Percentiles rank a stretch among this genome's conserved stretches.
Conservation (phyloP, 2,797 vertebrate species). For the Eidolon dupreanum region DNA sequence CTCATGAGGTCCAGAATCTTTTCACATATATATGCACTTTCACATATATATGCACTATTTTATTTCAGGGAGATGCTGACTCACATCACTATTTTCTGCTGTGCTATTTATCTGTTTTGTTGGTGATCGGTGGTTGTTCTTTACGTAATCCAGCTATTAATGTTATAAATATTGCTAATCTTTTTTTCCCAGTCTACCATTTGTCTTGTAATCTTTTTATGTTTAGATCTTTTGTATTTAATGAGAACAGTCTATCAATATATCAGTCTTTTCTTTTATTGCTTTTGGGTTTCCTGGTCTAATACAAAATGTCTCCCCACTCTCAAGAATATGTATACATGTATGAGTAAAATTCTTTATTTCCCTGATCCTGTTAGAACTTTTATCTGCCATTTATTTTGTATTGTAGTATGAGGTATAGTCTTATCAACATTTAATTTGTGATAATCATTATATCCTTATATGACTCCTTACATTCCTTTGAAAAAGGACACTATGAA, state of each 20-base stretch:
- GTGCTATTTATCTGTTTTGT: conserved; percentile 40
- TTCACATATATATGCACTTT: not conserved
- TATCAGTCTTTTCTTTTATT: not conserved
- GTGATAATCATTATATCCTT: not conserved
- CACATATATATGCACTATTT: not conserved
- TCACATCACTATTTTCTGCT: not conserved
- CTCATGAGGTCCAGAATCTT: conserved; percentile 15
- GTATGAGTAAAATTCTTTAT: not conserved
- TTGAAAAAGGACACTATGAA: not conserved
- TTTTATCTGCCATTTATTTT: not conserved
- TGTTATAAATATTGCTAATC: conserved; percentile 61
- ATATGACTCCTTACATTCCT: not conserved
- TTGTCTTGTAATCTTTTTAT: conserved; percentile 32
- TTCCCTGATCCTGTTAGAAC: conserved; percentile 9
- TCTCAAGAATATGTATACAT: not conserved
- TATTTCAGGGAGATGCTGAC: conserved; percentile 18
- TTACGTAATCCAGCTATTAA: conserved; percentile 62
- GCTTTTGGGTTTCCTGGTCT: conserved; percentile 17
- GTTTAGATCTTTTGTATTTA: conserved; percentile 28
- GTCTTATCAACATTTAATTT: conserved; percentile 1
- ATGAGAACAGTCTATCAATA: conserved; percentile 32
- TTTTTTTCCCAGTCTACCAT: not conserved
- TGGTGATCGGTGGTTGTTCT: conserved; percentile 51
- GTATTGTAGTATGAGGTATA: not conserved
- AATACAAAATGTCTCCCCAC: not conserved